A percentile compares a stretch with the other conserved stretches of the same genome.
Evolutionary conservation across 2,888 invertebrate species (phyloP).

Genomic region (Sipunculus nudus): DNA sequence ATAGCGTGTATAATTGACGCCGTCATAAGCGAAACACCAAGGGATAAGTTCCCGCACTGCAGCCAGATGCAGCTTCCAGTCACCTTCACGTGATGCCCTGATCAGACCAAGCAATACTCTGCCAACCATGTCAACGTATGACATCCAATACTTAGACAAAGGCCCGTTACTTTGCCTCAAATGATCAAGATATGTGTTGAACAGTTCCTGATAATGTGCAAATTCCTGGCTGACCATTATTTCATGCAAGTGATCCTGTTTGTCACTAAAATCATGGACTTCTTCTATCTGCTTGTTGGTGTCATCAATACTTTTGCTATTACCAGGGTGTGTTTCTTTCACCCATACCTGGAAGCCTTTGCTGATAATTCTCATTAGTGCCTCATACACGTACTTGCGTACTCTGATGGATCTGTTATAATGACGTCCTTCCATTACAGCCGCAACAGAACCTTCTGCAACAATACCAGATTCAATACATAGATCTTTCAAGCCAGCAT

Average conservation of each 20-base stretch:
- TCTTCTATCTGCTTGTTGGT: background rate
- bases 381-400: slow-evolving; percentile 37
- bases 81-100: slow-evolving; percentile 13
- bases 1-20: slow-evolving; percentile 18
- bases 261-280: slow-evolving; percentile 1
- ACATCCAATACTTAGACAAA: slow-evolving; percentile 15
- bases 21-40: slow-evolving; percentile 24
- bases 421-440: slow-evolving; percentile 23
- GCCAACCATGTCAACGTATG: slow-evolving; percentile 14
- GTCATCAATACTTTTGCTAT: background rate
- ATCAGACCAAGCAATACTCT: slow-evolving; percentile 20
- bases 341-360: slow-evolving; percentile 24
- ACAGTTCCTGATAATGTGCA: slow-evolving; percentile 1
- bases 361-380: slow-evolving; percentile 30
- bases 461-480: slow-evolving; percentile 34
- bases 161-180: slow-evolving; percentile 9
- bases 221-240: background rate
- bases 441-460: slow-evolving; percentile 32
- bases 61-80: slow-evolving; percentile 13
- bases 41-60: slow-evolving; percentile 10
- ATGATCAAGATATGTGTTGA: slow-evolving; percentile 13
- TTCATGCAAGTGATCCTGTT: background rate
- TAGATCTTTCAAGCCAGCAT: slow-evolving; percentile 35
- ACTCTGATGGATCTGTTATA: slow-evolving; percentile 17
- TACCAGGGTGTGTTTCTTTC: slow-evolving; percentile 16